Evolutionary conservation across 2,888 invertebrate genomes (phyloP).

Genomic region (Thera britannica): DNA sequence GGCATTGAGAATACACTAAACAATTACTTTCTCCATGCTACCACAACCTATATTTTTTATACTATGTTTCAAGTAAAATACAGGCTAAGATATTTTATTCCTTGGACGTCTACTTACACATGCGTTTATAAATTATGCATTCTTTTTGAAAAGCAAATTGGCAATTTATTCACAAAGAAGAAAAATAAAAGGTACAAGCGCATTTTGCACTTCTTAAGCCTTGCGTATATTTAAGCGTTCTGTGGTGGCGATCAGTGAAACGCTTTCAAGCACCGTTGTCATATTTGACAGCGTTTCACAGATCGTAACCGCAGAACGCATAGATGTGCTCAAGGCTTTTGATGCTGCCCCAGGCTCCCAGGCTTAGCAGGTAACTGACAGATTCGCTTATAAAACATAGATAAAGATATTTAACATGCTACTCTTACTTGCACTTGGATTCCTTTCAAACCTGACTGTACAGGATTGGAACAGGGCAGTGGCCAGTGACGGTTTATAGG

Average conservation of each 20-base stretch:
- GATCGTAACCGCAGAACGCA: too few species aligned
- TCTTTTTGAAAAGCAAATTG: too few species aligned
- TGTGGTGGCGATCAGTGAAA: too few species aligned
- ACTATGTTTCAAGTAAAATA: not conserved
- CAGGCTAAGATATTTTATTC: not conserved
- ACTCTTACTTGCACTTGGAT: not conserved
- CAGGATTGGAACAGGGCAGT: too few species aligned
- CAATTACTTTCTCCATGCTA: too few species aligned
- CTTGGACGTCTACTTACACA: not conserved
- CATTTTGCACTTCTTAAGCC: not conserved
- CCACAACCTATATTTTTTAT: too few species aligned
- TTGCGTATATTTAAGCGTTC: too few species aligned
- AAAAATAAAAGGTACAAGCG: not conserved
- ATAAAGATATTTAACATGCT: not conserved
- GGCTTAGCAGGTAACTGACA: conserved; percentile 13
- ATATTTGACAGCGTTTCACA: too few species aligned
- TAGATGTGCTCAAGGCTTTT: too few species aligned
- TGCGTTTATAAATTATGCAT: not conserved
- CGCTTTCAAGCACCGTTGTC: too few species aligned
- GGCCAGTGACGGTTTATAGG: too few species aligned
- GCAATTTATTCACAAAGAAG: not conserved
- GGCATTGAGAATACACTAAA: not conserved
- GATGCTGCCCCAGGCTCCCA: too few species aligned
- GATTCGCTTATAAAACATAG: conserved; percentile 7
- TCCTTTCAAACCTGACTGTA: not conserved